phyloP scores from a whole-genome alignment of 2,797 vertebrate species.

The Hyperoplus lanceolatus region DNA sequence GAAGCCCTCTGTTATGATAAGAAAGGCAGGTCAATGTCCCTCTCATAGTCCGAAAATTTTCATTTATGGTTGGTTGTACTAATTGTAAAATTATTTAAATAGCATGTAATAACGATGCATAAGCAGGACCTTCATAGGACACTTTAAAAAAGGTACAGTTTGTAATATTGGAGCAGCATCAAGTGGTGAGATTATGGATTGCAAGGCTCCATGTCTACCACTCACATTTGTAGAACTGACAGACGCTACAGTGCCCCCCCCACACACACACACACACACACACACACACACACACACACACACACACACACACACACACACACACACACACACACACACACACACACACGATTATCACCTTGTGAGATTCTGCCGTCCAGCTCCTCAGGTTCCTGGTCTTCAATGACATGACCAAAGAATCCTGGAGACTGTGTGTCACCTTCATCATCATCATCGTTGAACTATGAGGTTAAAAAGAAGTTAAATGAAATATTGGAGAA shows the following conservation, averaged over 20 bases:
- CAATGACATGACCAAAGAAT: slow-evolving; percentile 71
- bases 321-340: not conserved
- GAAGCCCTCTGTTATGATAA: slow-evolving; percentile 75
- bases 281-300: too few species aligned
- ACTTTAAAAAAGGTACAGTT: not conserved
- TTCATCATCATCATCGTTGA: slow-evolving; percentile 77
- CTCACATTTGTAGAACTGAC: too few species aligned
- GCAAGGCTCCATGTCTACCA: too few species aligned
- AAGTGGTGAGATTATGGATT: too few species aligned
- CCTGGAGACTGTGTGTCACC: slow-evolving; percentile 79
- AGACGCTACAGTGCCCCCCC: too few species aligned
- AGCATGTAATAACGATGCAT: not conserved
- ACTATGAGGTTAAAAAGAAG: slow-evolving; percentile 77
- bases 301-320: too few species aligned
- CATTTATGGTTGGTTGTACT: too few species aligned
- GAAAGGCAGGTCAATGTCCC: not conserved
- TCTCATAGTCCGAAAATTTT: not conserved
- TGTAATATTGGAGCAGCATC: too few species aligned
- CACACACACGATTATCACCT: slow-evolving; percentile 76
- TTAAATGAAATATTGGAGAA: not conserved
- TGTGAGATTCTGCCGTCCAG: slow-evolving; percentile 75
- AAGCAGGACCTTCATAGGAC: not conserved
- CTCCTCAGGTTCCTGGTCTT: slow-evolving; percentile 76
- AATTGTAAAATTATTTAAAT: not conserved
- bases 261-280: too few species aligned